Evolutionary conservation across 2,797 vertebrate genomes (phyloP).

Genomic region (Notolabrus celidotus): DNA sequence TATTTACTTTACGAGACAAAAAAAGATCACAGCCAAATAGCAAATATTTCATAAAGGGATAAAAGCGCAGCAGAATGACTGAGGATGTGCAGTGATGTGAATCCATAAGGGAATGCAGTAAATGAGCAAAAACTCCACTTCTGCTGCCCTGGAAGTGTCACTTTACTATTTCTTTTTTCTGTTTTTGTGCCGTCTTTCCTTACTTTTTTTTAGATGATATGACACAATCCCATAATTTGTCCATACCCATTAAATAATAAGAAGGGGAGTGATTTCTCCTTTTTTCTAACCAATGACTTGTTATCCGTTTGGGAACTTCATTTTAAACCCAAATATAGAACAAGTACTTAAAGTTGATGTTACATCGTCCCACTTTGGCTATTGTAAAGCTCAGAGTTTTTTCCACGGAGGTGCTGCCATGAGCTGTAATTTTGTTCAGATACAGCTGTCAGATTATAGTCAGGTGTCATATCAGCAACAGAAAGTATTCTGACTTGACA

Average conservation of each 20-base stretch:
- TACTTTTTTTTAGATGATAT: constrained; percentile 4
- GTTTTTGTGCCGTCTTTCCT: not conserved
- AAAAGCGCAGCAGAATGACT: constrained; percentile 23
- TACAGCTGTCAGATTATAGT: constrained; percentile 44
- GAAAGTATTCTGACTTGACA: constrained; percentile 8
- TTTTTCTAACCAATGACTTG: not conserved
- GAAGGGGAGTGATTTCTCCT: not conserved
- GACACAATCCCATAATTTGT: constrained; percentile 4
- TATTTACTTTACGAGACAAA: constrained; percentile 38
- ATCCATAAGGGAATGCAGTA: constrained; percentile 29
- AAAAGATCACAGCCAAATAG: constrained; percentile 32
- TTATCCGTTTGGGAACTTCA: constrained; percentile 6
- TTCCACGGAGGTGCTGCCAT: constrained; percentile 17
- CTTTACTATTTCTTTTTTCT: constrained; percentile 6
- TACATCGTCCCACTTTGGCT: not conserved
- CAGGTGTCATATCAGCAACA: constrained; percentile 29
- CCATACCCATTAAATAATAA: constrained; percentile 18
- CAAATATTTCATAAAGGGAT: constrained; percentile 43
- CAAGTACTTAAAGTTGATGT: constrained; percentile 29
- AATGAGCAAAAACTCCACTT: constrained; percentile 37
- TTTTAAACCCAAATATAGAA: constrained; percentile 15
- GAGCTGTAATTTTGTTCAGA: constrained; percentile 39
- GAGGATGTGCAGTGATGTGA: constrained; percentile 17
- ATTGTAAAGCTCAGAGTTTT: constrained; percentile 19
- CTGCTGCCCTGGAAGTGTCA: constrained; percentile 54